Percentiles rank a stretch among this genome's conserved stretches.
These are phyloP conservation scores for Lycocerus yunnanus DNA, from an alignment of 2,888 invertebrate species.

Conservation along the genomic window DNA sequence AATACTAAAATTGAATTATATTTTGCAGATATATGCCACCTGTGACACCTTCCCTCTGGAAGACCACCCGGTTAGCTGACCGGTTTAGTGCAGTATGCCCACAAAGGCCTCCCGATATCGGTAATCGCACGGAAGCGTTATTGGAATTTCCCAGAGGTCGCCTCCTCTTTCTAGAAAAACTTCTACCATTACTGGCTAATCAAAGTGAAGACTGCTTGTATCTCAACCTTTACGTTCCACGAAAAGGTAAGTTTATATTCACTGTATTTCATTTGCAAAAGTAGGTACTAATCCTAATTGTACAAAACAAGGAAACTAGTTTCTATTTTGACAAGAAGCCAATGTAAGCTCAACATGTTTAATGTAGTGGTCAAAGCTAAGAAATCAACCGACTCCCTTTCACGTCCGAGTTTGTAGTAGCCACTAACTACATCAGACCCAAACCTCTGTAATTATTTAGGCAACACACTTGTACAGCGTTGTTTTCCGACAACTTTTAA, in stretches of 20 bases:
- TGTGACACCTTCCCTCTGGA: constrained; percentile 89
- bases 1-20: background rate
- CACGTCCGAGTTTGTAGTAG: background rate
- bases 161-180: constrained; percentile 80
- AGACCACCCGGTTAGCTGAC: constrained; percentile 78
- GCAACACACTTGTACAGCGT: background rate
- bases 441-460: background rate
- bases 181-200: constrained; percentile 82
- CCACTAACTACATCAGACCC: background rate
- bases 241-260: constrained; percentile 62
- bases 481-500: background rate
- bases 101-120: constrained; percentile 71
- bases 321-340: background rate
- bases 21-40: constrained; percentile 86
- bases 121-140: constrained; percentile 66
- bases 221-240: constrained; percentile 94
- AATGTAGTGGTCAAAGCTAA: background rate
- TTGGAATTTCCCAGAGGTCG: constrained; percentile 81
- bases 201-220: constrained; percentile 98
- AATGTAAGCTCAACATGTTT: background rate
- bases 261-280: background rate
- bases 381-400: background rate
- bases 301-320: background rate
- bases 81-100: constrained; percentile 86
- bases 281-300: background rate